Conservation (phyloP, 2,888 invertebrate species). For the Oligia fasciuncula region DNA sequence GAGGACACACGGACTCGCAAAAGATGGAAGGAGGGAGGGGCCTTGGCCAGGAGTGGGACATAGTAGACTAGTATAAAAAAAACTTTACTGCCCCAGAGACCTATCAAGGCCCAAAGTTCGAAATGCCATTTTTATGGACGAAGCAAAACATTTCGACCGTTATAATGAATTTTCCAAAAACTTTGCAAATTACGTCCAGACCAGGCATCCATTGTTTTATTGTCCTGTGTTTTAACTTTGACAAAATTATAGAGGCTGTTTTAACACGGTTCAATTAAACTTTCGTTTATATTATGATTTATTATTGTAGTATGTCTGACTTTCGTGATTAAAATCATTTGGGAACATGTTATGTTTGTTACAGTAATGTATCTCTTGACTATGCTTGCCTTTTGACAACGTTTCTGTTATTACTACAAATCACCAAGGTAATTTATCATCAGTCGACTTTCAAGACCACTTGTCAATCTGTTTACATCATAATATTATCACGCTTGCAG, state of each 20-base stretch:
- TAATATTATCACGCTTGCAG: too few species aligned
- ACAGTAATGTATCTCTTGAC: neutral
- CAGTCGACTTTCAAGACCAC: neutral
- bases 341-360: neutral
- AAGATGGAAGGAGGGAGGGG: too few species aligned
- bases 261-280: conserved; percentile 38
- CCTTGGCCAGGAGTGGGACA: too few species aligned
- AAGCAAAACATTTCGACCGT: neutral
- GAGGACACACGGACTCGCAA: too few species aligned
- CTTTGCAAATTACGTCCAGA: conserved; percentile 26
- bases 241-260: conserved; percentile 26
- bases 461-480: neutral
- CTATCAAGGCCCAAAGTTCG: neutral
- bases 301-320: conserved; percentile 5
- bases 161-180: conserved; percentile 32
- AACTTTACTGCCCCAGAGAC: neutral
- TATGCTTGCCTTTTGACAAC: neutral
- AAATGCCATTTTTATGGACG: neutral
- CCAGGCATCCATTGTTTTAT: conserved; percentile 26
- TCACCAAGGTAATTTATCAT: neutral
- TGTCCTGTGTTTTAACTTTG: conserved; percentile 21
- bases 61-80: too few species aligned
- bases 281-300: conserved; percentile 17
- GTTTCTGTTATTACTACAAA: neutral
- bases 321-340: conserved; percentile 20